Evolutionary conservation across 2,797 vertebrate genomes (phyloP).

Genomic region (Halcyon badia): DNA sequence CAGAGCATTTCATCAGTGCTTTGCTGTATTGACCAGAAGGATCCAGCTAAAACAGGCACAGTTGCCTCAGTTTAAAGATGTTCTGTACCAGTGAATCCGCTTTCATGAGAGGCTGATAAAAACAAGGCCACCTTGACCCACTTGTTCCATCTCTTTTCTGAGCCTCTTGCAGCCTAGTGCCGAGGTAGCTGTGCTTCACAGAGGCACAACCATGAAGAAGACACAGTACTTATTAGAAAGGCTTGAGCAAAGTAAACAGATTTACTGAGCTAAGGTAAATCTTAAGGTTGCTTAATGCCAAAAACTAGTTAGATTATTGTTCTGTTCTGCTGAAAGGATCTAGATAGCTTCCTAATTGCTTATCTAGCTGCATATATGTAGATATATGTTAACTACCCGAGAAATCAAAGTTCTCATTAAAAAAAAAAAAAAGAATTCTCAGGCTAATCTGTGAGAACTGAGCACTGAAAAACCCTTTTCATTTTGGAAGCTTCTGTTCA

Average conservation of each 20-base stretch:
- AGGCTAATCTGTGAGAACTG: background rate
- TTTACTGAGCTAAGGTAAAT: background rate
- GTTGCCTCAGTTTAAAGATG: background rate
- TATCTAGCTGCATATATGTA: background rate
- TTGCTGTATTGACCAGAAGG: background rate
- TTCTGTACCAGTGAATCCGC: background rate
- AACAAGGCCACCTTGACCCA: background rate
- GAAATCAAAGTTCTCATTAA: background rate
- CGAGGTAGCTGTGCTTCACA: background rate
- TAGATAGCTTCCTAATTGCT: background rate
- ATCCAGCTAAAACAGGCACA: background rate
- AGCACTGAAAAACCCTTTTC: background rate
- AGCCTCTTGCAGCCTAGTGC: background rate
- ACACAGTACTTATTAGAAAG: background rate
- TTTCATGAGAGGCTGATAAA: accelerated
- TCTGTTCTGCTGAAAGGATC: background rate
- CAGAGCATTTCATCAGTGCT: background rate
- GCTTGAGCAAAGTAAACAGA: background rate
- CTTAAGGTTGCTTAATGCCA: background rate
- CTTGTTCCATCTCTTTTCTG: background rate
- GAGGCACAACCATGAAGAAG: background rate
- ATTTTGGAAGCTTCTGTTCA: background rate
- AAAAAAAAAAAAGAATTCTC: background rate
- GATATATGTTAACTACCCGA: background rate
- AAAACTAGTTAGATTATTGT: background rate